Conservation (phyloP, 2,113 vertebrate species). For the Cochlearius cochlearius region DNA sequence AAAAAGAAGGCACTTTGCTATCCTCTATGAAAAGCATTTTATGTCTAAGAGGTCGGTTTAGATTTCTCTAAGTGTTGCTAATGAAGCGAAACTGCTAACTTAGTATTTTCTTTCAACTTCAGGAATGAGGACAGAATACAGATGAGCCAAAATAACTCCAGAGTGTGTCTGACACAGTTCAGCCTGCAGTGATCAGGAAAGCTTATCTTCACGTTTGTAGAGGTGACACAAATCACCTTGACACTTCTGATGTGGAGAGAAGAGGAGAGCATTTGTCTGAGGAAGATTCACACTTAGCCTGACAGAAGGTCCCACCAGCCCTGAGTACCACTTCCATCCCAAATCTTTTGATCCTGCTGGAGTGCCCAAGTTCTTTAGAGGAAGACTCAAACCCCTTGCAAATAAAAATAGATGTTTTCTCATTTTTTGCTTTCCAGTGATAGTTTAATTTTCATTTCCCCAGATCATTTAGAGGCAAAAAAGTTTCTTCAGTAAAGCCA, state of each 20-base stretch:
- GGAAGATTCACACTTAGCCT: neutral
- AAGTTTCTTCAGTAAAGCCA: neutral
- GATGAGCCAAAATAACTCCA: neutral
- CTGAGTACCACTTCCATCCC: neutral
- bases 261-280: neutral
- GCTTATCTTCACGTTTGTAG: neutral
- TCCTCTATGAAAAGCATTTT: neutral
- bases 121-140: neutral
- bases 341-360: neutral
- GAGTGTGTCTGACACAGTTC: neutral
- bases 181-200: neutral
- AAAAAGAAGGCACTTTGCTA: neutral
- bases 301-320: neutral
- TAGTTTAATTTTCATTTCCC: neutral
- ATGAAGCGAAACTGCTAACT: conserved; percentile 3
- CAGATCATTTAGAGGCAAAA: neutral
- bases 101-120: neutral
- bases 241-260: neutral
- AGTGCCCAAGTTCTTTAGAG: neutral
- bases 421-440: neutral
- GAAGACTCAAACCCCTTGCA: neutral
- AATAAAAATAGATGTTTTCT: neutral
- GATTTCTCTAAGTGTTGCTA: neutral
- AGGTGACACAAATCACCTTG: neutral
- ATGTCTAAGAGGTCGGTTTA: neutral